Percentiles rank a stretch among this genome's conserved stretches.
These are phyloP conservation scores for Anaspis maculata DNA, from an alignment of 2,888 invertebrate genomes.

Conservation along the genomic window DNA sequence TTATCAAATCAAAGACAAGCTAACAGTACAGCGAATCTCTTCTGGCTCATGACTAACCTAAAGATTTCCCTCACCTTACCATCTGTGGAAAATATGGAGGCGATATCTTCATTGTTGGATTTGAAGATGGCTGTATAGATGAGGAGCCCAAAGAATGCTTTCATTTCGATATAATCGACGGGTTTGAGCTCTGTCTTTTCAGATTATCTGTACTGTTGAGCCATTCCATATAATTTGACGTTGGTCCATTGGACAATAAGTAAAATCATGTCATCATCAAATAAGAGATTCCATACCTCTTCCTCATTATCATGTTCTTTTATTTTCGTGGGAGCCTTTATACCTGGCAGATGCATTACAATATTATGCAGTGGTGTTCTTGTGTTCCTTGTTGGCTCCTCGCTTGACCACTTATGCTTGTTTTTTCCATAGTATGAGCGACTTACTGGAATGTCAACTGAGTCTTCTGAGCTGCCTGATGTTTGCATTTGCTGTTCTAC, in stretches of 20 bases:
- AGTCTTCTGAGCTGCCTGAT: no score
- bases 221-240: no score
- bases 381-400: background rate
- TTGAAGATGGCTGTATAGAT: slow-evolving; percentile 16
- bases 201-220: no score
- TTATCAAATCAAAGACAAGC: slow-evolving; percentile 20
- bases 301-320: background rate
- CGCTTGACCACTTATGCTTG: slow-evolving; percentile 2
- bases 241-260: slow-evolving; percentile 1
- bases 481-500: no score
- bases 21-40: slow-evolving; percentile 16
- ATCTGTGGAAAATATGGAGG: slow-evolving; percentile 18
- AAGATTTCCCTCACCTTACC: slow-evolving; percentile 20
- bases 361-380: slow-evolving; percentile 5
- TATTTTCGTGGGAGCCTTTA: background rate
- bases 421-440: slow-evolving; percentile 6
- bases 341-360: slow-evolving; percentile 3
- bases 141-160: slow-evolving; percentile 18
- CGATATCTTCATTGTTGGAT: slow-evolving; percentile 18
- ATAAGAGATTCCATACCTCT: slow-evolving; percentile 1
- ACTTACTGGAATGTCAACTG: no score
- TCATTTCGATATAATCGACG: slow-evolving; percentile 15
- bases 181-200: slow-evolving; percentile 6
- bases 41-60: slow-evolving; percentile 16
- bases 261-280: background rate